Evolutionary conservation across 2,113 vertebrate species (phyloP).

Genomic region (Dermatemys mawii): DNA sequence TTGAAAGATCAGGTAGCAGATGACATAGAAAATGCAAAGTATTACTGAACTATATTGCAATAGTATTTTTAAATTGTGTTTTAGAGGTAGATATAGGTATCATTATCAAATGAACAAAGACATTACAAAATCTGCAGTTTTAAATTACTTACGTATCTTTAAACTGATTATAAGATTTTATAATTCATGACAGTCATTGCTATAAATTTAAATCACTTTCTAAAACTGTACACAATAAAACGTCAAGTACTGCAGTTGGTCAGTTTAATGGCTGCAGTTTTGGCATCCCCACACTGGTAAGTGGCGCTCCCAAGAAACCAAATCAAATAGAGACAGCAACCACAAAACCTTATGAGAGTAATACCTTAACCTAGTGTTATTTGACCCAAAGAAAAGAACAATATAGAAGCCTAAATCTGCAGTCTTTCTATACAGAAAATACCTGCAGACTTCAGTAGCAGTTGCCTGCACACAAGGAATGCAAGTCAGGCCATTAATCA

Average conservation of each 20-base stretch:
- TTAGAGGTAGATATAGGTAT: not conserved
- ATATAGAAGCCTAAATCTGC: not conserved
- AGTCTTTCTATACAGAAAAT: not conserved
- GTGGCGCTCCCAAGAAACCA: not conserved
- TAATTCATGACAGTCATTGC: too few species aligned
- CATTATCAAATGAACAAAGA: not conserved
- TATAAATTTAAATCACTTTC: not conserved
- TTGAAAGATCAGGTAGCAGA: not conserved
- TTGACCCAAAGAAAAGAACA: not conserved
- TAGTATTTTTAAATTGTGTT: not conserved
- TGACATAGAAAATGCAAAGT: not conserved
- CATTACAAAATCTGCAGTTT: not conserved
- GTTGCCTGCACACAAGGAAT: not conserved
- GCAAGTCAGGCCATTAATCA: not conserved
- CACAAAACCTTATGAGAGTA: not conserved
- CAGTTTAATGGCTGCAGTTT: not conserved
- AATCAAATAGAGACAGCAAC: not conserved
- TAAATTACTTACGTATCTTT: not conserved
- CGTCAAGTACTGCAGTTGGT: not conserved
- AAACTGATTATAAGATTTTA: not conserved
- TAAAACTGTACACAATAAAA: not conserved
- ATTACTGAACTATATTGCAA: not conserved
- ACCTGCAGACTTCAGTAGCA: not conserved
- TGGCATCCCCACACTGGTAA: not conserved
- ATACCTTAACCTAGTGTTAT: not conserved